phyloP scores from a whole-genome alignment of 2,888 invertebrate genomes.

The Rhagium mordax region DNA sequence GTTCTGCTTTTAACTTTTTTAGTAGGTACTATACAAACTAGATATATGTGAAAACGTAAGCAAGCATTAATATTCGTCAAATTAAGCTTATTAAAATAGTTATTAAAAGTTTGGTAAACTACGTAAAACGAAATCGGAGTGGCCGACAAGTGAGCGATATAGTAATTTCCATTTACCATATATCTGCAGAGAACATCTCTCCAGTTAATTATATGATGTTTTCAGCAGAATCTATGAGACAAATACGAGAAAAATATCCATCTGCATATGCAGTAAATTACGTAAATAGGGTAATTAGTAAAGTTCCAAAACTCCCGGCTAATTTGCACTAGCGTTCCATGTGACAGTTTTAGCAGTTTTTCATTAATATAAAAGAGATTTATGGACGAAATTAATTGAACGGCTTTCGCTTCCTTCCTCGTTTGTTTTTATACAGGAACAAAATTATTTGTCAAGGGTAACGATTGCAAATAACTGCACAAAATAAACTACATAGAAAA shows the following conservation, averaged over 20 bases:
- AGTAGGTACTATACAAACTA: too few relatives aligned
- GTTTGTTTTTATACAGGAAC: slow-evolving; percentile 38
- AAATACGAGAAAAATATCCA: slow-evolving; percentile 5
- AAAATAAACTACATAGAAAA: not conserved
- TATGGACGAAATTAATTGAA: slow-evolving; percentile 48
- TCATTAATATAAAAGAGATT: slow-evolving; percentile 40
- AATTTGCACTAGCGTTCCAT: slow-evolving; percentile 26
- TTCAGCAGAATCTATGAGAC: not conserved
- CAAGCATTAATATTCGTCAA: too few relatives aligned
- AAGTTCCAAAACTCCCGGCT: slow-evolving; percentile 28
- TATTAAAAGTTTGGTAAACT: not conserved
- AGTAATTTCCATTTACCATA: not conserved
- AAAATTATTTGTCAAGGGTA: slow-evolving; percentile 14
- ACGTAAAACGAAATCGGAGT: not conserved
- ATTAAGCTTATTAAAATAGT: too few relatives aligned
- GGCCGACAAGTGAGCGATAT: not conserved
- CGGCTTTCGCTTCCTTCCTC: slow-evolving; percentile 38
- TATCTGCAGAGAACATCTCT: not conserved
- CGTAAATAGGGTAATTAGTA: slow-evolving; percentile 32
- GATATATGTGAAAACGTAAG: too few relatives aligned
- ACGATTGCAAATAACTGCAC: slow-evolving; percentile 19
- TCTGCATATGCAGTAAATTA: slow-evolving; percentile 28
- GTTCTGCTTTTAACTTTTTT: too few relatives aligned
- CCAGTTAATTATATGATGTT: not conserved
- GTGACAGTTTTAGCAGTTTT: slow-evolving; percentile 29